Evolutionary conservation across 2,113 vertebrate species (phyloP), one percentile per base, ranked within the genome.

Genomic region (Thalassarche chlororhynchos): DNA sequence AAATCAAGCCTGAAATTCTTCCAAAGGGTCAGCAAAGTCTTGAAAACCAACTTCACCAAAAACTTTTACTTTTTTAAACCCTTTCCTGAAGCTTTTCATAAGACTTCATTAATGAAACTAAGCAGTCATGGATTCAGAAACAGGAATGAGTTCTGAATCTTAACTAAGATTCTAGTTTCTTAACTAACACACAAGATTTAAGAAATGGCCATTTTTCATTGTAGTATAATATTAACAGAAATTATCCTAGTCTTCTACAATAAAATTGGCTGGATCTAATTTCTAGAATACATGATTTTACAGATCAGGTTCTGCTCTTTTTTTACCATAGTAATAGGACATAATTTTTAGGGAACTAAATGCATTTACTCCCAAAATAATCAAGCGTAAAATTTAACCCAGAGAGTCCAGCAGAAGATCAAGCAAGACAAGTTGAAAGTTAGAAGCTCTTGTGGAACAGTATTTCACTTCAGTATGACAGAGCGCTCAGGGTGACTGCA

Each of bases 1-100:
- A 97, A 97, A 97, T 90, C 86, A 92, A 89, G 86, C 52, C 86
- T 92, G 89, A 95, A 97, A 95, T 93, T 89, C 90, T 93, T 93
- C 93, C 88, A 58, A 92, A 91, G 85, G 90, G 90, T 92, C 94
- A 95, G 65, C 61, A 82, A 92, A 95, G 80, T 89, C 65, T 75
- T 91, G 60, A 78, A 93, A 96, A 93, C 8, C 64, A 89, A 89
- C 77, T 86, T 81, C 62, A 77, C 83, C 54, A 38, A 94, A 95
- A 81, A 68, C 60, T 93, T 81, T 9, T 8, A 64, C 92, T 72
- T 76, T 85, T 94, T 90, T 7, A 69, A 94, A 94, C 49, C 47
- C 24, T 71, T 91, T 93, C 78, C 92, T 74, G 61, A 61, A 87
- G 82, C 44, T 84, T 94, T 96, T 91, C 49, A 15, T 82, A 84